Conservation (phyloP, 2,797 vertebrate species). For the Periophthalmus magnuspinnatus region DNA sequence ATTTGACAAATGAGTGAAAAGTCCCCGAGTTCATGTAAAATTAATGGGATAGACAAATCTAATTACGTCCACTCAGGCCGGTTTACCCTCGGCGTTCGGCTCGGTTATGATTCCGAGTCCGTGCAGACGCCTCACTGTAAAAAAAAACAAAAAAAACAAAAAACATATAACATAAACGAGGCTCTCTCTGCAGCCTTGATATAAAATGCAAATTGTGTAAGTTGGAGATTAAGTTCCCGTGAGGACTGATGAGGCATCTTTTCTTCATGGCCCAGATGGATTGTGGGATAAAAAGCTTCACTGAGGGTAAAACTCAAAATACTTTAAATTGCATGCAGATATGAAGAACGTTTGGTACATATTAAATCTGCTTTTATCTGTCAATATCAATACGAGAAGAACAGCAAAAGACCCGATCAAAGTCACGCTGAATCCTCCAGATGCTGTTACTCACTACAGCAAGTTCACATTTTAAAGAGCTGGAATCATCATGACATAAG, state of each 20-base stretch:
- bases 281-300: background rate
- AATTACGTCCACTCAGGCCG: conserved; percentile 28
- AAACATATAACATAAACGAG: conserved; percentile 37
- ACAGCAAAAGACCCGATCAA: background rate
- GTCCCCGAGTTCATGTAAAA: background rate
- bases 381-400: background rate
- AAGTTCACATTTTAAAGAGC: background rate
- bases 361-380: background rate
- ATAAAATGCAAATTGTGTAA: conserved; percentile 6
- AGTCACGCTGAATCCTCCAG: background rate
- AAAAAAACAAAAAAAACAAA: conserved; percentile 25
- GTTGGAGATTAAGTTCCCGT: background rate
- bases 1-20: background rate
- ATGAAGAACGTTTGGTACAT: background rate
- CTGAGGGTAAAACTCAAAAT: background rate
- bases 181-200: background rate
- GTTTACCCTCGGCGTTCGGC: conserved; percentile 54
- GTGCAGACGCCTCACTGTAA: conserved; percentile 46
- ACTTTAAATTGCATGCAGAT: conserved; percentile 2
- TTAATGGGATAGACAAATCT: background rate
- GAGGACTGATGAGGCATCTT: background rate
- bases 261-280: background rate
- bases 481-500: too few relatives aligned
- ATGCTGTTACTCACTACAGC: background rate
- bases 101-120: conserved; percentile 46